Base-by-base conservation (phyloP, 2,888 invertebrate genomes). In the Allacma fusca region DNA sequence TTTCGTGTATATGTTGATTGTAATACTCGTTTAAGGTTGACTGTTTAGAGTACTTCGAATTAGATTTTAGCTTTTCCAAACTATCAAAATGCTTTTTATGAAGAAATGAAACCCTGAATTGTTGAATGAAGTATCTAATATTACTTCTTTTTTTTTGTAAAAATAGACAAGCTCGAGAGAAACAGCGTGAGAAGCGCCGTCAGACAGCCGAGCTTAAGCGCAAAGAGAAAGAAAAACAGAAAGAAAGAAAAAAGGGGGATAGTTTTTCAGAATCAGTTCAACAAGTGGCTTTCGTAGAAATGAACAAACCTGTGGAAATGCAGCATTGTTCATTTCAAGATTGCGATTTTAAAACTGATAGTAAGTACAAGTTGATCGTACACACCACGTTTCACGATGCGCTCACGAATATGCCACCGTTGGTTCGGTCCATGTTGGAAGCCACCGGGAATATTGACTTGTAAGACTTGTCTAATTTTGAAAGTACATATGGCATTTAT, bases 301-400 rank as follows among this genome's bases (percentile, higher is more conserved):
- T 62, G 4, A 62, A 62, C 24, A 62, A 21, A 62, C 62, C 62
- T 1, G 19, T 24, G 24, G 62, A 62, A 62, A 24, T 26, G 24
- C 62, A 23, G 24, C 62, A 62, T 12, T 62, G 62, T 24, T 62
- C 62, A 7, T 62, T 9, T 26, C 62, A 23, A 13, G 62, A 26
- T 23, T 62, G 62, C 16, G 62, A 62, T 26, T 62, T 62, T 24
- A 62, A 62, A 62, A 62, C 62, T 23, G 62, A 62, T 24, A 62
- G 26, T 24, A 26, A 26, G 13, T 62, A 62, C 62, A 62, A 62
- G 62, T 26, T 62, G 7, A 24, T 24, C 1, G 62, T 62, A 9
- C 62, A 62, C n/a, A 9, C 62, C 2, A 62, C 62, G 9, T 62
- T 62, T 26, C 62, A 62, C 16, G 62, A 62, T 62, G 62, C 62